A percentile compares a stretch with the other conserved stretches of the same genome.
Evolutionary conservation across 1,140 invertebrate genomes (phyloP).

Genomic region (Patella vulgata): DNA sequence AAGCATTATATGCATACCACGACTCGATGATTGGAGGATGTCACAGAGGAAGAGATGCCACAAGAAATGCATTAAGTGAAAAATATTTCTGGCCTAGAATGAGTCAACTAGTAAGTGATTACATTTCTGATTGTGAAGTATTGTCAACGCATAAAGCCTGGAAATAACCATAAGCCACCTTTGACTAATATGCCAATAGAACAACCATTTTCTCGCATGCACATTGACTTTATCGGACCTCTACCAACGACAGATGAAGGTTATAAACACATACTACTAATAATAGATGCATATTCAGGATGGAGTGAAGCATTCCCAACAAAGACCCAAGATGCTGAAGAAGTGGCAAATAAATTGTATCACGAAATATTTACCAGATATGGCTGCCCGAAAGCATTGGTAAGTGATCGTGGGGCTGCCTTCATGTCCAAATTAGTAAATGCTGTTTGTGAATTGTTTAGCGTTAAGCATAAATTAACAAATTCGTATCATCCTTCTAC

Average conservation of each 20-base stretch:
- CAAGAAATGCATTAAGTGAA: too few relatives aligned
- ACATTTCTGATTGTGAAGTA: too few relatives aligned
- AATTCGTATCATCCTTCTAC: not conserved
- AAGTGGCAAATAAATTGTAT: constrained; percentile 31
- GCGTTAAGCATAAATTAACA: constrained; percentile 22
- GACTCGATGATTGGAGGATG: constrained; percentile 23
- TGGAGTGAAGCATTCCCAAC: constrained; percentile 36
- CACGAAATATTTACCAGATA: constrained; percentile 32
- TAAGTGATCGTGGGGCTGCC: constrained; percentile 33
- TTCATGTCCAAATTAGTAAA: constrained; percentile 38
- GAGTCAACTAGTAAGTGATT: too few relatives aligned
- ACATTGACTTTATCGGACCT: constrained; percentile 39
- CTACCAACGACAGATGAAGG: constrained; percentile 24
- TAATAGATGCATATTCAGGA: constrained; percentile 32
- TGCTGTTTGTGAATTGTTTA: constrained; percentile 34
- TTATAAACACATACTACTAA: constrained; percentile 34
- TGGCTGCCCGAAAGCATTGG: constrained; percentile 24
- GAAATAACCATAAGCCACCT: too few relatives aligned
- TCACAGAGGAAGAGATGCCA: too few relatives aligned
- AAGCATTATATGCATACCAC: constrained; percentile 22
- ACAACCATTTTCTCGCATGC: constrained; percentile 32
- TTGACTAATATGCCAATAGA: constrained; percentile 21
- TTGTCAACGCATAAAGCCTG: too few relatives aligned
- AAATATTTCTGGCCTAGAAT: too few relatives aligned
- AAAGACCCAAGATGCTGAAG: constrained; percentile 19